A percentile compares a stretch with the other conserved stretches of the same genome.
Conservation (phyloP, 2,888 invertebrate species). For the Ormyrus rosae region DNA sequence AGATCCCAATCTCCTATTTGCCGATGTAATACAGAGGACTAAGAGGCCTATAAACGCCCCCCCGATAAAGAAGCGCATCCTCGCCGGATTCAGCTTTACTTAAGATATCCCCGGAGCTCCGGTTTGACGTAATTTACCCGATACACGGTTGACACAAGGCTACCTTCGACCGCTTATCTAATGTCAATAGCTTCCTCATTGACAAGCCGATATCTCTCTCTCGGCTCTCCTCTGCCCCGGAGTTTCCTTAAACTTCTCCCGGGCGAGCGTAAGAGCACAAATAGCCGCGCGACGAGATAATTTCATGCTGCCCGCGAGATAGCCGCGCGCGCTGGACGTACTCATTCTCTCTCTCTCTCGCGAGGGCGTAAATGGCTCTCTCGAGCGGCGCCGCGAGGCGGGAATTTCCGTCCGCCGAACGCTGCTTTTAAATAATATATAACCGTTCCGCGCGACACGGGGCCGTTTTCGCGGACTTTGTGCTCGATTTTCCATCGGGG, state of each 20-base stretch:
- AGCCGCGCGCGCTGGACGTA: constrained; percentile 17
- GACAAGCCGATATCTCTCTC: constrained; percentile 55
- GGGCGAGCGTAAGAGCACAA: constrained; percentile 46
- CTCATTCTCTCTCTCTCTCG: constrained; percentile 1
- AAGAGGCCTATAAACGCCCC: not conserved
- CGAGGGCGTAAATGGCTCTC: constrained; percentile 49
- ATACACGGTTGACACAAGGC: constrained; percentile 13
- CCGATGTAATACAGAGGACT: constrained; percentile 10
- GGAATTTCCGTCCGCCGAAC: not conserved
- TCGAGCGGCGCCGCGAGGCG: constrained; percentile 34
- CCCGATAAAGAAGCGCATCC: constrained; percentile 6
- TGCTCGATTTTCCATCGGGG: not conserved
- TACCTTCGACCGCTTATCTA: constrained; percentile 60
- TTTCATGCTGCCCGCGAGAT: constrained; percentile 49
- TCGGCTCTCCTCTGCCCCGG: not conserved
- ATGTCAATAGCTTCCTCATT: constrained; percentile 66
- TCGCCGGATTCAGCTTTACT: constrained; percentile 39
- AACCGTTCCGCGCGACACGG: not conserved
- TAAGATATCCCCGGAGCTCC: constrained; percentile 35
- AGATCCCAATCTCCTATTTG: constrained; percentile 37
- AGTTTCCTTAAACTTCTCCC: not conserved
- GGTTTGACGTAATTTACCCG: constrained; percentile 47
- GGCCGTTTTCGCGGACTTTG: constrained; percentile 5
- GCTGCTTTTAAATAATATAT: constrained; percentile 17
- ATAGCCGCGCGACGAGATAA: constrained; percentile 26